Evolutionary conservation across 2,797 vertebrate species (phyloP).

Genomic region (Eospalax fontanierii): DNA sequence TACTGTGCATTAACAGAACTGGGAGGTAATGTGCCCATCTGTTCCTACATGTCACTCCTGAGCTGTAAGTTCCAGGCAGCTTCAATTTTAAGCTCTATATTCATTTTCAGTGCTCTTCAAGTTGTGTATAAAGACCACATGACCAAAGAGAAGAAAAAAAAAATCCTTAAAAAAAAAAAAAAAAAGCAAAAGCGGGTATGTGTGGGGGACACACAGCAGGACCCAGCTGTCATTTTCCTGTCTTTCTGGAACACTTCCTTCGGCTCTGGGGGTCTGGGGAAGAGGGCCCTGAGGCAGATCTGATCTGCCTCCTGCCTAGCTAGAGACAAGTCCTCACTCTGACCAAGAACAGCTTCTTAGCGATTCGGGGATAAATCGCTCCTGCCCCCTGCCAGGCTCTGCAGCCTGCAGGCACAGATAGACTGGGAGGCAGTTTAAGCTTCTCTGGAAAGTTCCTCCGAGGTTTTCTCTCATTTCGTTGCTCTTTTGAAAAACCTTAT

Average conservation of each 20-base stretch:
- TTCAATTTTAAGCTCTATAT: background rate
- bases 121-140: background rate
- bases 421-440: background rate
- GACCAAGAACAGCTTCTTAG: background rate
- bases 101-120: background rate
- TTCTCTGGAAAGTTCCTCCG: conserved; percentile 29
- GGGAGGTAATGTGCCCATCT: background rate
- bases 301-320: background rate
- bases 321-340: background rate
- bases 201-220: no score
- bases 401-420: conserved; percentile 27
- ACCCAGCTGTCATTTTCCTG: background rate
- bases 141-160: background rate
- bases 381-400: background rate
- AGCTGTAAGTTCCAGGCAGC: background rate
- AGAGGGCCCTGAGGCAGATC: background rate
- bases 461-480: conserved; percentile 51
- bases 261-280: background rate
- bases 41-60: background rate
- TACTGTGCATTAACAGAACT: background rate
- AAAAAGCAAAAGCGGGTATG: background rate
- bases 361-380: background rate
- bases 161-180: background rate
- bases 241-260: background rate
- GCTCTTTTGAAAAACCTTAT: conserved; percentile 67